phyloP scores from a whole-genome alignment of 1,140 invertebrate species.

The Eriosoma lanigerum region DNA sequence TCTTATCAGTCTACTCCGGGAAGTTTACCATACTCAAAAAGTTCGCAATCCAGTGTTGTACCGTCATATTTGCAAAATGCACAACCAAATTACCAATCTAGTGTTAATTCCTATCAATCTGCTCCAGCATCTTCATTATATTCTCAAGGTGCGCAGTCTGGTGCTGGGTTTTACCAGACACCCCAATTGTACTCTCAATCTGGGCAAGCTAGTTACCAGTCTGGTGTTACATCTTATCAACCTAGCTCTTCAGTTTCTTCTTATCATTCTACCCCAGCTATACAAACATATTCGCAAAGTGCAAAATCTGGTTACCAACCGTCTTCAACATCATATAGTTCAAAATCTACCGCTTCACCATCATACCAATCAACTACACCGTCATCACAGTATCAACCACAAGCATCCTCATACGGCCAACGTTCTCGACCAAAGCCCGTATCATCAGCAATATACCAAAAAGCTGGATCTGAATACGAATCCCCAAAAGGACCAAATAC shows the following conservation, averaged over 20 bases:
- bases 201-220: conserved; percentile 1
- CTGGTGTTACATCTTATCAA: neutral
- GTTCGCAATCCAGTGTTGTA: neutral
- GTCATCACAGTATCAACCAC: conserved; percentile 19
- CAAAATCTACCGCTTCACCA: conserved; percentile 14
- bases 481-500: neutral
- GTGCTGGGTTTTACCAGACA: neutral
- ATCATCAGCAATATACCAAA: conserved; percentile 8
- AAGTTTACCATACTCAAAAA: conserved; percentile 7
- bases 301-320: conserved; percentile 23
- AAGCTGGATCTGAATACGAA: conserved; percentile 10
- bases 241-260: neutral
- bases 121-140: neutral
- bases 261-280: conserved; percentile 22
- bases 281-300: conserved; percentile 15
- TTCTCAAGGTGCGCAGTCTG: conserved; percentile 6
- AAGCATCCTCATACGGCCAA: conserved; percentile 18
- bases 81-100: conserved; percentile 11
- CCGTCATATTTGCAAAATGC: neutral
- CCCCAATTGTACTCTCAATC: neutral
- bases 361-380: conserved; percentile 4
- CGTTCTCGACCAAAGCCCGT: neutral
- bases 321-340: conserved; percentile 9
- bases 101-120: neutral
- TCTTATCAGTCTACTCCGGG: conserved; percentile 6